phyloP scores from a whole-genome alignment of 2,888 invertebrate species.

The Malthinus seriepunctatus region DNA sequence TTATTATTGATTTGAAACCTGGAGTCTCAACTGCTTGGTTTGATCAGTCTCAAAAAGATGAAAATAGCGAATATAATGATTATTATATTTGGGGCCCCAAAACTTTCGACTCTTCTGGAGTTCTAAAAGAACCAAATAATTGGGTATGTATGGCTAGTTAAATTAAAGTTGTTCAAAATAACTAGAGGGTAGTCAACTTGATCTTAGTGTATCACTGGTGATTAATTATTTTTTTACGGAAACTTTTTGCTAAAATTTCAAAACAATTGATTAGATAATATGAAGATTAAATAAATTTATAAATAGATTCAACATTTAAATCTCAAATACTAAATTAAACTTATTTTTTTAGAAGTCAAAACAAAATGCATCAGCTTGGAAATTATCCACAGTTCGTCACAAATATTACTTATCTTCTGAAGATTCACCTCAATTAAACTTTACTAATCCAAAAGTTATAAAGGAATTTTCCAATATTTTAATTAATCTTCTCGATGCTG shows the following conservation, averaged over 20 bases:
- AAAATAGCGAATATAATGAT: constrained; percentile 60
- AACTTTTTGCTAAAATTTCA: neutral
- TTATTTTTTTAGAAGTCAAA: constrained; percentile 23
- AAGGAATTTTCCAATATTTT: constrained; percentile 69
- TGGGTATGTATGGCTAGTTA: constrained; percentile 62
- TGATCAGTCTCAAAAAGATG: constrained; percentile 61
- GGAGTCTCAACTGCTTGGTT: constrained; percentile 79
- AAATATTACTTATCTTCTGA: constrained; percentile 83
- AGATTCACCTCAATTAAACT: constrained; percentile 80
- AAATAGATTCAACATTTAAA: neutral
- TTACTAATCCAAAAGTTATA: constrained; percentile 69
- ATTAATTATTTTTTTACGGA: neutral
- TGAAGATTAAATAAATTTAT: too few species aligned
- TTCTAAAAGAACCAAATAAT: constrained; percentile 63
- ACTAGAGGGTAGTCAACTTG: too few species aligned
- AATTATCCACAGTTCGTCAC: constrained; percentile 62
- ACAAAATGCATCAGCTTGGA: constrained; percentile 69
- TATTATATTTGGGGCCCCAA: constrained; percentile 79
- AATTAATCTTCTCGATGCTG: constrained; percentile 71
- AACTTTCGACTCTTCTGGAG: constrained; percentile 43
- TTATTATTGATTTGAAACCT: constrained; percentile 77
- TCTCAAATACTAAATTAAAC: neutral
- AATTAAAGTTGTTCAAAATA: neutral
- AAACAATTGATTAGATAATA: too few species aligned
- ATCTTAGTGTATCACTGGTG: too few species aligned